Conservation (phyloP, 2,113 vertebrate genomes). For the Anser brachyrhynchus region DNA sequence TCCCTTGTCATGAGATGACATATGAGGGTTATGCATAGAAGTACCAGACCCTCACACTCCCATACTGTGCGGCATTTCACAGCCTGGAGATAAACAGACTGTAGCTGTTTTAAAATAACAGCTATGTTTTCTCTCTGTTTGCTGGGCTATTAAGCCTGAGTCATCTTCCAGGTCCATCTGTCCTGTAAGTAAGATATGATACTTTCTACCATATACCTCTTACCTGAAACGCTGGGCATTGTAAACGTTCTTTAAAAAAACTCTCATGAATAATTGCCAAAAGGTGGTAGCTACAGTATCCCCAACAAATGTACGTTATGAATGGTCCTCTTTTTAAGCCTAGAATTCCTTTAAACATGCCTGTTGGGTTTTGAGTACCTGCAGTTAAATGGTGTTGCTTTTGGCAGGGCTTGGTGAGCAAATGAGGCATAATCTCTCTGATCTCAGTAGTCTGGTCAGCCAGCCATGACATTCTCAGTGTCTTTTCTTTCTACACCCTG, state of each 20-base stretch:
- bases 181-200: background rate
- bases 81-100: constrained; percentile 31
- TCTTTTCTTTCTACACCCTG: constrained; percentile 80
- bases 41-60: constrained; percentile 19
- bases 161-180: background rate
- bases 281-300: constrained; percentile 63
- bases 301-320: constrained; percentile 70
- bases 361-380: constrained; percentile 81
- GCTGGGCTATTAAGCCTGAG: background rate
- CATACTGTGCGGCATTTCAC: constrained; percentile 61
- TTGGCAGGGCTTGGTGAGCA: constrained; percentile 80
- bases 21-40: constrained; percentile 30
- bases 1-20: constrained; percentile 52
- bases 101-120: constrained; percentile 34
- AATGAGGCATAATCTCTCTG: constrained; percentile 84
- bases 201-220: background rate
- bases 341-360: constrained; percentile 73
- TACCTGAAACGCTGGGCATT: background rate
- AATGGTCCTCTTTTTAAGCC: constrained; percentile 74
- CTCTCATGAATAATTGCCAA: constrained; percentile 57
- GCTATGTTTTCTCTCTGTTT: background rate
- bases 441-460: constrained; percentile 79
- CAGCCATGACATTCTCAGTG: constrained; percentile 80
- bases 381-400: constrained; percentile 84
- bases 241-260: constrained; percentile 34